Evolutionary conservation across 2,888 invertebrate species (phyloP).

Genomic region (Calameuta filiformis): DNA sequence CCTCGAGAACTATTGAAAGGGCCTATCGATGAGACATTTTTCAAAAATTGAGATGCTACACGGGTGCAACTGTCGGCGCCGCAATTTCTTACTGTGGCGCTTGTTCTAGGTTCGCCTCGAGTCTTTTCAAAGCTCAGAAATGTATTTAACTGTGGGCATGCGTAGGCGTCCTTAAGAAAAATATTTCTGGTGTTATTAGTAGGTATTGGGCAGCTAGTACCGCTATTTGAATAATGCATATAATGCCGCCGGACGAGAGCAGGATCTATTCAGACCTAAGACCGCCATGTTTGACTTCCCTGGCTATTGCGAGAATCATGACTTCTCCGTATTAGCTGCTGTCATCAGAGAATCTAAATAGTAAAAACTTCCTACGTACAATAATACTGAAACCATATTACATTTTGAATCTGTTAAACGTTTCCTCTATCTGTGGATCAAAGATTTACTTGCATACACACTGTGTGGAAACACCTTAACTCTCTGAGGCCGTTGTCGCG

Average conservation of each 20-base stretch:
- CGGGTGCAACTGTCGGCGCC: no score
- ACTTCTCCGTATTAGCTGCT: background rate
- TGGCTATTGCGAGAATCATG: background rate
- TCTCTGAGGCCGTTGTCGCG: background rate
- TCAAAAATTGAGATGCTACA: no score
- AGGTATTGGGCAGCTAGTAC: slow-evolving; percentile 34
- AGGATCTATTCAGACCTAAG: slow-evolving; percentile 26
- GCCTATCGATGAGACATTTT: no score
- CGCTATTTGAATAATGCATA: slow-evolving; percentile 41
- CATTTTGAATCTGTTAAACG: background rate
- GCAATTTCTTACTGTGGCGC: background rate
- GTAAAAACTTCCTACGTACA: background rate
- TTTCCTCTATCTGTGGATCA: background rate
- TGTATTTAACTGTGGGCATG: slow-evolving; percentile 20
- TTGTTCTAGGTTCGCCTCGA: background rate
- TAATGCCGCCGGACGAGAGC: slow-evolving; percentile 23
- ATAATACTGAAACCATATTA: background rate
- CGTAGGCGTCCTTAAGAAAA: slow-evolving; percentile 25
- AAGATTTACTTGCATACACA: background rate
- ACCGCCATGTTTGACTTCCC: background rate
- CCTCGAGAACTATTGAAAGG: no score
- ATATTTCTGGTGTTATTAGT: slow-evolving; percentile 32
- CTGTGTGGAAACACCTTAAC: background rate
- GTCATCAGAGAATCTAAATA: background rate
- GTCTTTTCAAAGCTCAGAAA: background rate